phyloP scores from a whole-genome alignment of 1,140 invertebrate genomes.

The Brachionus rotundiformis region DNA sequence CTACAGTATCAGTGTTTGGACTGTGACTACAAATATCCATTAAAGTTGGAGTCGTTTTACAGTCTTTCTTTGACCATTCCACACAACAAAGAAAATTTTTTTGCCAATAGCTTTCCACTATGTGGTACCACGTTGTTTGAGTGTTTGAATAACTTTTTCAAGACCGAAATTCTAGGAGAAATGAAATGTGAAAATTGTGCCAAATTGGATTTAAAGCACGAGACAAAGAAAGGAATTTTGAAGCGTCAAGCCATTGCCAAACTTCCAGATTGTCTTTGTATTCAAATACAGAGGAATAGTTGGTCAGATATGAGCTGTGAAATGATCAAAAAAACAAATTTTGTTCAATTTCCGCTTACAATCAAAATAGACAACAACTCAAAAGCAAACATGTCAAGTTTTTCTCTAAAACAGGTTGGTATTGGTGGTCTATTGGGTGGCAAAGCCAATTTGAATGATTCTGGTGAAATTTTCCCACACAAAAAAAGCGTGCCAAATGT shows the following conservation, averaged over 20 bases:
- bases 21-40: slow-evolving; percentile 47
- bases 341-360: slow-evolving; percentile 43
- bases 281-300: slow-evolving; percentile 47
- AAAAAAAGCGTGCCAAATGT: background rate
- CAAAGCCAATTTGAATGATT: background rate
- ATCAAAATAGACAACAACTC: slow-evolving; percentile 50
- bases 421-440: slow-evolving; percentile 40
- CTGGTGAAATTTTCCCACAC: background rate
- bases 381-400: background rate
- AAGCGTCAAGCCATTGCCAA: slow-evolving; percentile 46
- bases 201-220: background rate
- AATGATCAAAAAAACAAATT: slow-evolving; percentile 49
- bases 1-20: slow-evolving; percentile 26
- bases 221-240: slow-evolving; percentile 1
- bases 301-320: slow-evolving; percentile 42
- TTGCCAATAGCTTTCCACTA: background rate
- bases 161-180: slow-evolving; percentile 12
- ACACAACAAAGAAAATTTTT: background rate
- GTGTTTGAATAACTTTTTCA: slow-evolving; percentile 47
- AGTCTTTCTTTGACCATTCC: slow-evolving; percentile 37
- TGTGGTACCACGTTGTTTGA: background rate
- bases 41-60: slow-evolving; percentile 41
- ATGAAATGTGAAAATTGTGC: slow-evolving; percentile 52
- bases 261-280: slow-evolving; percentile 41
- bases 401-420: slow-evolving; percentile 33